phyloP scores from a whole-genome alignment of 2,113 vertebrate genomes.

The Corythornis madagascariensis region DNA sequence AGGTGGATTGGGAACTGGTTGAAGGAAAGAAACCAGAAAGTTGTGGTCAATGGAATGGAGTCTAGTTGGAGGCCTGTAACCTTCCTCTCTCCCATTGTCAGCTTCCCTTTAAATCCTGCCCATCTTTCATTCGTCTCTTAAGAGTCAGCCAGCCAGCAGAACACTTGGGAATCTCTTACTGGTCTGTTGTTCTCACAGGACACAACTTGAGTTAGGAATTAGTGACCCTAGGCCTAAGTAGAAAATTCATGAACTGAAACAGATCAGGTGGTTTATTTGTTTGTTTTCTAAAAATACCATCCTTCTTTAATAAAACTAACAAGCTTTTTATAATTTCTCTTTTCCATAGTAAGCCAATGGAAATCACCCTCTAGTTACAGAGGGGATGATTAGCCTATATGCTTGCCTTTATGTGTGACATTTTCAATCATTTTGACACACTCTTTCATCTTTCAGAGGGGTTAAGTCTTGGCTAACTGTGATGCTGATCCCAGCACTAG shows the following conservation, averaged over 20 bases:
- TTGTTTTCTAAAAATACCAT: not conserved
- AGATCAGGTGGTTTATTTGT: not conserved
- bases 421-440: not conserved
- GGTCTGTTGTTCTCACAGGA: not conserved
- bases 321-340: not conserved
- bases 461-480: not conserved
- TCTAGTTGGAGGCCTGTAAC: too few relatives aligned
- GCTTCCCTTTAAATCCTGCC: not conserved
- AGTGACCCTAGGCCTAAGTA: not conserved
- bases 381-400: not conserved
- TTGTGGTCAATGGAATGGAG: too few relatives aligned
- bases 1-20: too few relatives aligned
- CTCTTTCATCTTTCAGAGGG: not conserved
- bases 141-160: not conserved
- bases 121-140: not conserved
- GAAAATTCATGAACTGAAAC: conserved; percentile 7
- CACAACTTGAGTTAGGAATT: not conserved
- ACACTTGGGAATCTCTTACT: not conserved
- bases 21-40: too few relatives aligned
- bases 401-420: not conserved
- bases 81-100: not conserved
- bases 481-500: not conserved
- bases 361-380: not conserved
- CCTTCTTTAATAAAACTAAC: not conserved
- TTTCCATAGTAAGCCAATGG: not conserved